Conservation (phyloP, 1,140 invertebrate genomes). For the Drosophila rufa region DNA sequence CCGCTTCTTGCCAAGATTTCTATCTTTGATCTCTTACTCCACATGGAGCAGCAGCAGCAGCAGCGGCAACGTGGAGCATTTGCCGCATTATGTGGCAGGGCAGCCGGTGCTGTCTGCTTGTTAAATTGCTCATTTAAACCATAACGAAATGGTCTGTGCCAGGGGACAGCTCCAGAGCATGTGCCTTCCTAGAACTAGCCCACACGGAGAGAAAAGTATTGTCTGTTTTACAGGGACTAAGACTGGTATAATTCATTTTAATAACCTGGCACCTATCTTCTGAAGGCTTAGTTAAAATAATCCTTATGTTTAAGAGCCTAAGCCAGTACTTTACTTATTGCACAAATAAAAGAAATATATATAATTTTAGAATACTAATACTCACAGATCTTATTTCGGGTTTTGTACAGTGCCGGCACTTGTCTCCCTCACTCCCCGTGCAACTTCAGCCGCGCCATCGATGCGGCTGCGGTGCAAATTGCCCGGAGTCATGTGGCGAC, state of each 20-base stretch:
- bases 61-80: slow-evolving; percentile 38
- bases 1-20: slow-evolving; percentile 81
- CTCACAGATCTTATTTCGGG: no score
- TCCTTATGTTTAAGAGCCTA: no score
- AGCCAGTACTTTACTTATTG: no score
- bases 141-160: slow-evolving; percentile 71
- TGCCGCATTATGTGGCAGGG: slow-evolving; percentile 57
- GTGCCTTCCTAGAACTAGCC: slow-evolving; percentile 73
- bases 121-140: slow-evolving; percentile 83
- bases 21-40: slow-evolving; percentile 83
- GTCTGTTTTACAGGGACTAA: neutral
- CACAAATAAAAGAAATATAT: no score
- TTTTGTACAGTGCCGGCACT: slow-evolving; percentile 38
- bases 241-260: no score
- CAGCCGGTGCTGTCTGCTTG: slow-evolving; percentile 72
- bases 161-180: slow-evolving; percentile 60
- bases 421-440: slow-evolving; percentile 30
- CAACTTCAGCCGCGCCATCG: slow-evolving; percentile 5
- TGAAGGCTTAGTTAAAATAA: no score
- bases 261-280: no score
- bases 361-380: no score
- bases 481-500: slow-evolving; percentile 63
- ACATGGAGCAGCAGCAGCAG: slow-evolving; percentile 58
- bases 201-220: slow-evolving; percentile 15
- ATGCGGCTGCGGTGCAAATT: slow-evolving; percentile 61